phyloP scores from a whole-genome alignment of 2,888 invertebrate genomes.

The Acanthacorydalis orientalis region DNA sequence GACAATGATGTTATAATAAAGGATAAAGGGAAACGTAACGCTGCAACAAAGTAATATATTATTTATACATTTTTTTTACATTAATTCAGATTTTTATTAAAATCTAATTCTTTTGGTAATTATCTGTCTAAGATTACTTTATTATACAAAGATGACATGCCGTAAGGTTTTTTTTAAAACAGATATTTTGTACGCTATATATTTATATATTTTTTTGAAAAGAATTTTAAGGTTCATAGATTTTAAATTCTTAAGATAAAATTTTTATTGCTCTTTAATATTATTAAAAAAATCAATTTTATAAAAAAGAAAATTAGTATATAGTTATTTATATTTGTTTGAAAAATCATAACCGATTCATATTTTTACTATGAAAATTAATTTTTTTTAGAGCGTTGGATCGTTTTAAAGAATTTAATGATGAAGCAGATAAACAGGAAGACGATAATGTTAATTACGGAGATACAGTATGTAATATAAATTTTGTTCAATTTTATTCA shows the following conservation, averaged over 20 bases:
- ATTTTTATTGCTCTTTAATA: too few relatives aligned
- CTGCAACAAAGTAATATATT: conserved; percentile 25
- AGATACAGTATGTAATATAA: not conserved
- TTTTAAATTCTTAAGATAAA: too few relatives aligned
- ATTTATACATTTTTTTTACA: not conserved
- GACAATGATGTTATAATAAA: conserved; percentile 5
- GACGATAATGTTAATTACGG: conserved; percentile 3
- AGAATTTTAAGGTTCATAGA: too few relatives aligned
- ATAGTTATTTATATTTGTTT: too few relatives aligned
- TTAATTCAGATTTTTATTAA: conserved; percentile 11
- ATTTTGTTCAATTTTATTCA: not conserved
- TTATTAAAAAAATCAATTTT: too few relatives aligned
- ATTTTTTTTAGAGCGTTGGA: conserved; percentile 10
- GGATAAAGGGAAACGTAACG: conserved; percentile 21
- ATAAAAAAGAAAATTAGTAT: too few relatives aligned
- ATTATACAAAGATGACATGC: too few relatives aligned
- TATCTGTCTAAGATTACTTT: too few relatives aligned
- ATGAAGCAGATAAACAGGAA: not conserved
- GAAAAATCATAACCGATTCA: too few relatives aligned
- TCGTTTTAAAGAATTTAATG: conserved; percentile 7
- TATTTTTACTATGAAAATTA: not conserved
- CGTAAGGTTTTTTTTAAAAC: too few relatives aligned
- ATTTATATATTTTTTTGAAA: too few relatives aligned
- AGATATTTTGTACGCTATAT: too few relatives aligned
- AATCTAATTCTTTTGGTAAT: not conserved